A percentile compares a stretch with the other conserved stretches of the same genome.
phyloP scores from a whole-genome alignment of 2,888 invertebrate genomes.

The Axea sp. region DNA sequence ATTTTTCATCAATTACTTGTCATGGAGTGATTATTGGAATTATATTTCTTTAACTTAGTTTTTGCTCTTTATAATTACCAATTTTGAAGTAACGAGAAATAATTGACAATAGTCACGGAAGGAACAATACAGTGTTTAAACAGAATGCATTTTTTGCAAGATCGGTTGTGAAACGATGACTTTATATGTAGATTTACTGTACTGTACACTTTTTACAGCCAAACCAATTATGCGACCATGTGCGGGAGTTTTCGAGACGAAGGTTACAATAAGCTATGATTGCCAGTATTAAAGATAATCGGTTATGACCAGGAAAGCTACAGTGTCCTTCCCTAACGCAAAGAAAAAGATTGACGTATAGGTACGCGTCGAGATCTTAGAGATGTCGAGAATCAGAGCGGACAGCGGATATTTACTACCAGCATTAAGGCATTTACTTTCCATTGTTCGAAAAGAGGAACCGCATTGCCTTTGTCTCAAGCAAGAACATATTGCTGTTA shows the following conservation, averaged over 20 bases:
- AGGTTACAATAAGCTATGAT: constrained; percentile 3
- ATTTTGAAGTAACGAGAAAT: no score
- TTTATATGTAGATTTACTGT: constrained; percentile 6
- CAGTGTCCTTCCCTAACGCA: constrained; percentile 30
- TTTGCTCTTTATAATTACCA: no score
- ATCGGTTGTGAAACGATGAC: constrained; percentile 1
- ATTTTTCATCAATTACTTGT: no score
- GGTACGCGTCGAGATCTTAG: constrained; percentile 28
- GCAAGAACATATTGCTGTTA: constrained; percentile 51
- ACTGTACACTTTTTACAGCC: not conserved
- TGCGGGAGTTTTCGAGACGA: constrained; percentile 41
- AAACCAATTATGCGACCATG: constrained; percentile 55
- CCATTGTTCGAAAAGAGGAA: constrained; percentile 61
- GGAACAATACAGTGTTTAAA: no score
- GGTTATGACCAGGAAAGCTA: constrained; percentile 18
- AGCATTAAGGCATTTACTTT: constrained; percentile 52
- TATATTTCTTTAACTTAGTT: no score
- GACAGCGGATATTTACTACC: constrained; percentile 55
- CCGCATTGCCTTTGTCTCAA: constrained; percentile 55
- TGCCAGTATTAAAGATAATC: constrained; percentile 21
- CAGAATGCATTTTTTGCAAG: no score
- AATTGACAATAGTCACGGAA: no score
- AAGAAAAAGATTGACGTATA: constrained; percentile 24
- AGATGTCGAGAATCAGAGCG: constrained; percentile 56
- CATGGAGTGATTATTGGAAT: no score